Evolutionary conservation across 2,113 vertebrate species (phyloP).

Genomic region (Anolis carolinensis): DNA sequence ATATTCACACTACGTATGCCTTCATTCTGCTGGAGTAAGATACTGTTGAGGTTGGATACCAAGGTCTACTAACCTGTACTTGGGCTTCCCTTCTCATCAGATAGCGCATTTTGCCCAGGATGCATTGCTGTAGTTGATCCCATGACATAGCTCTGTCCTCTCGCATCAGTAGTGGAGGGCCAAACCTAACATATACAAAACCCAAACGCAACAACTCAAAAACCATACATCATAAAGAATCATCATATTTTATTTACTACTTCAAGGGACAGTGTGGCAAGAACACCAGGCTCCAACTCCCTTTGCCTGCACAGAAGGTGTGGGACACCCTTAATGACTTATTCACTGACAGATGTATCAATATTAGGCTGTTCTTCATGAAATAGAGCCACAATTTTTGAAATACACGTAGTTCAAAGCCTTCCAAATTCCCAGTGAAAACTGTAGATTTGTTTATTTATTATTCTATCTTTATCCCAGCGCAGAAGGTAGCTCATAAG

Average conservation of each 20-base stretch:
- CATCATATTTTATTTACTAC: neutral
- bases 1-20: neutral
- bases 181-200: slow-evolving; percentile 78
- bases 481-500: no score
- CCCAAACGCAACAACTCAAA: neutral
- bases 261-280: neutral
- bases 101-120: slow-evolving; percentile 84
- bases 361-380: neutral
- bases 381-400: neutral
- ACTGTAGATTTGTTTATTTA: neutral
- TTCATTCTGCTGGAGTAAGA: no score
- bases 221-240: neutral
- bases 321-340: neutral
- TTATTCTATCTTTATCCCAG: no score
- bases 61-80: slow-evolving; percentile 74
- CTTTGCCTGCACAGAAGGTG: no score
- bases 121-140: slow-evolving; percentile 87
- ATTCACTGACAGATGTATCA: neutral
- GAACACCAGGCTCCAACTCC: neutral
- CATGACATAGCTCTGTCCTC: slow-evolving; percentile 88
- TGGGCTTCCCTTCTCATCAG: slow-evolving; percentile 83
- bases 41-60: fast-evolving
- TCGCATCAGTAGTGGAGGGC: slow-evolving; percentile 85
- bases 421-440: neutral
- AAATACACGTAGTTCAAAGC: neutral